Conservation (phyloP, 2,113 vertebrate genomes). For the Smithornis capensis region DNA sequence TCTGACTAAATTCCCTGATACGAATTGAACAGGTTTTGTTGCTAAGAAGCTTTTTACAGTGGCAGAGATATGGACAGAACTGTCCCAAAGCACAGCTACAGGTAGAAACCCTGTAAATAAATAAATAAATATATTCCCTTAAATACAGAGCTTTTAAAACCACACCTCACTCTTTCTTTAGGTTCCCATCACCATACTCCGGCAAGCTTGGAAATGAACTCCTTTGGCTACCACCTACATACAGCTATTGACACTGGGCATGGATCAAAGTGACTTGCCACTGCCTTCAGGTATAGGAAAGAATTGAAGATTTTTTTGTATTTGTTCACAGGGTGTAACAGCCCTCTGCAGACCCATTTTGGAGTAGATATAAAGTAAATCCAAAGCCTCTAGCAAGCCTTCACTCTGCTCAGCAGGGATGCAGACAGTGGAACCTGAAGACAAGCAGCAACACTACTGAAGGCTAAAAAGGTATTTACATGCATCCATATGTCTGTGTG, state of each 20-base stretch:
- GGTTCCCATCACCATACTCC: background rate
- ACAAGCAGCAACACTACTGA: background rate
- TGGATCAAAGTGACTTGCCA: background rate
- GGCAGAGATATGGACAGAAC: background rate
- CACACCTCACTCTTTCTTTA: background rate
- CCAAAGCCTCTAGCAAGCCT: background rate
- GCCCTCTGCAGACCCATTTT: background rate
- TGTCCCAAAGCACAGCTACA: background rate
- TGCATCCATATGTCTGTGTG: rapidly evolving
- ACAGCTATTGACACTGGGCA: background rate
- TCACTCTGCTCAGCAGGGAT: background rate
- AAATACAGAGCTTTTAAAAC: background rate
- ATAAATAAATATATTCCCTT: background rate
- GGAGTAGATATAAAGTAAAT: background rate
- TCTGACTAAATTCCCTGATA: background rate
- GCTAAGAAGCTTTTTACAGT: background rate
- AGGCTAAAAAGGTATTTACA: background rate
- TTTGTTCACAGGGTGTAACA: background rate
- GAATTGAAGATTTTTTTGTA: background rate
- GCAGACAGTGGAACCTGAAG: background rate
- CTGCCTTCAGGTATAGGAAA: background rate
- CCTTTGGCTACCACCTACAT: background rate
- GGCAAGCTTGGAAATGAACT: background rate
- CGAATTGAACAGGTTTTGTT: background rate
- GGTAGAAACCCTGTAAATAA: background rate